Percentiles rank a stretch among this genome's conserved stretches.
phyloP scores from a whole-genome alignment of 2,113 vertebrate genomes.

The Strix uralensis region DNA sequence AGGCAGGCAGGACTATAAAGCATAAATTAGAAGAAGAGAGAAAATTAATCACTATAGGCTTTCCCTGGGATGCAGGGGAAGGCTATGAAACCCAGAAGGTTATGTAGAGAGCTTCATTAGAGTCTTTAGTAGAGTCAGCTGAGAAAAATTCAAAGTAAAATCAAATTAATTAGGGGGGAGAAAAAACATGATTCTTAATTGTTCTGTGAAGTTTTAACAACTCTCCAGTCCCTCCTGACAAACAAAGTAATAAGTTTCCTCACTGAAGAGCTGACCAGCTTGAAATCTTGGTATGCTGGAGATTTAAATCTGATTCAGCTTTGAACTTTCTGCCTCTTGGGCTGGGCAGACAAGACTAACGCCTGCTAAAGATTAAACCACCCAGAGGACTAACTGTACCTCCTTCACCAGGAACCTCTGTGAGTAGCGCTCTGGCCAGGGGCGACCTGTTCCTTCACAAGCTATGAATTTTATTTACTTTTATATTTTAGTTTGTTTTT shows the following conservation, averaged over 20 bases:
- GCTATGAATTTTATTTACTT: not conserved
- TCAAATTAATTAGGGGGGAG: not conserved
- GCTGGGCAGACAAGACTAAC: not conserved
- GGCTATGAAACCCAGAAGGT: not conserved
- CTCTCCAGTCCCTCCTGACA: not conserved
- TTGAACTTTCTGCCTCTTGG: not conserved
- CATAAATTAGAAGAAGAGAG: not conserved
- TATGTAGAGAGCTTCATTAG: not conserved
- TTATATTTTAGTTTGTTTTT: not conserved
- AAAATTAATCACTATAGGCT: not conserved
- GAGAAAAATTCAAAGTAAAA: not conserved
- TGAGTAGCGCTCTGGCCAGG: too few species aligned
- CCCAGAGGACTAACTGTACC: not conserved
- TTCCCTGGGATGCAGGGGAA: not conserved
- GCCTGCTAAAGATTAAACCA: not conserved
- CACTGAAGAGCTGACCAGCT: not conserved
- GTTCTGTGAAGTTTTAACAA: not conserved
- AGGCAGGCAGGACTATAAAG: not conserved
- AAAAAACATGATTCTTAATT: not conserved
- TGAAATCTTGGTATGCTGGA: not conserved
- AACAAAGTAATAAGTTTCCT: not conserved
- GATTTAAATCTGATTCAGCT: not conserved
- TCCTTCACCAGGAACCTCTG: not conserved
- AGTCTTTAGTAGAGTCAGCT: not conserved
- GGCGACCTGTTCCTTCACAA: not conserved